These are phyloP conservation scores for Manacus vitellinus DNA, from an alignment of 2,113 vertebrate genomes.

Conservation along the genomic window DNA sequence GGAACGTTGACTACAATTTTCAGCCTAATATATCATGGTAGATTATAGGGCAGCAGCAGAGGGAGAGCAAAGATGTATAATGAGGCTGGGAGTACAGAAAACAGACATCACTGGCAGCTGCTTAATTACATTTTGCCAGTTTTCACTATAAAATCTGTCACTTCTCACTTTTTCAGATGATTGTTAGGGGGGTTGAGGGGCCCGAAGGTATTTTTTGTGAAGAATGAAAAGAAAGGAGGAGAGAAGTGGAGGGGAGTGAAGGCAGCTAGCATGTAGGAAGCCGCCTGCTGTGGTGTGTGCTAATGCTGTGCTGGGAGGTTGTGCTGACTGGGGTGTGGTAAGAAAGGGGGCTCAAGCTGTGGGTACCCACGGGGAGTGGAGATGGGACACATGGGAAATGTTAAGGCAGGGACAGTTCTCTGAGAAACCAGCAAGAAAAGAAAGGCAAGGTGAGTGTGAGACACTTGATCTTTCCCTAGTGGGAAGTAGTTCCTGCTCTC, in stretches of 20 bases:
- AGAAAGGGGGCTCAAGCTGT: neutral
- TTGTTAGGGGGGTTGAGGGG: neutral
- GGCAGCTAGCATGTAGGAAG: neutral
- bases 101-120: neutral
- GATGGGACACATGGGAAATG: neutral
- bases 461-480: neutral
- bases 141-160: neutral
- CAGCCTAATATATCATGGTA: neutral
- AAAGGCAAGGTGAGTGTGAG: neutral
- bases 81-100: neutral
- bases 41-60: neutral
- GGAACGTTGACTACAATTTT: neutral
- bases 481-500: neutral
- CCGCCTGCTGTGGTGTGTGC: neutral
- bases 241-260: neutral
- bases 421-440: neutral
- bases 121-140: conserved; percentile 9
- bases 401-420: neutral
- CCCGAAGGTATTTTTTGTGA: neutral
- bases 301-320: neutral
- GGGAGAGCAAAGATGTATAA: neutral
- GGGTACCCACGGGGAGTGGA: neutral
- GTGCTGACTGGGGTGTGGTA: neutral
- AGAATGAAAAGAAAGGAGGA: neutral
- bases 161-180: neutral